Base-by-base conservation (phyloP, 2,797 vertebrate species). In the Podargus strigoides region DNA sequence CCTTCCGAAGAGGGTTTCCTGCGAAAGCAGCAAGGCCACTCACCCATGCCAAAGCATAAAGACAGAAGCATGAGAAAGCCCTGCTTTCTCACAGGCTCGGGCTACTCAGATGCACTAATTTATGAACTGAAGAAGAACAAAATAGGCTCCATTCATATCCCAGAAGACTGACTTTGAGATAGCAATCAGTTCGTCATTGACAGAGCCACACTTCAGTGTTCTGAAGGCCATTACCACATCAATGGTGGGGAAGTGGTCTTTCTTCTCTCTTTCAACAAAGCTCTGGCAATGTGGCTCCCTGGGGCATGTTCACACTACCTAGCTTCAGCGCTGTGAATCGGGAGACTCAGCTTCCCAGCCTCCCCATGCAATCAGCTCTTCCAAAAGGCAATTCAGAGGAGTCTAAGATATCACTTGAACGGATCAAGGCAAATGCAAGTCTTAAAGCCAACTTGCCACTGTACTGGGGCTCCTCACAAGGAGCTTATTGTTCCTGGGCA, bases 171-270 rank as follows among this genome's bases (percentile, higher is more conserved):
- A 59, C 87, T 87, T 41, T 53, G 89, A 70, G 94, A 94, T 22
- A 93, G 93, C 44, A 5, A 92, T 89, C 95, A 60, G 75, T 52
- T 59, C 50, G 55, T 63, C 94, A 67, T 8, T 41, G 89, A 32
- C 52, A 22, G 68, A 70, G 96, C 89, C 91, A 56, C 87, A 30
- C 72, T 83, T 16, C 82, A 63, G 10, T 52, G 75, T 58, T 56
- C 26, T 64, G 75, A 60, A 85, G 64, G 56, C 91, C 82, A 60
- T 82, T 42, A 60, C 85, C 95, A 93, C 94, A 91, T 92, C 96
- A 91, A 64, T 94, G 93, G 21, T 0, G 1, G 75, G 68, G 41
- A 83, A 89, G 72, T 60, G 85, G 85, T 47, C 94, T 89, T 30
- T 90, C 81, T 91, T 86, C 56, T 93, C 63, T 28, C 87, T 86